Evolutionary conservation across 2,888 invertebrate genomes (phyloP), one percentile per base, ranked within the genome.

Genomic region (Trissonchulus latispiculum): DNA sequence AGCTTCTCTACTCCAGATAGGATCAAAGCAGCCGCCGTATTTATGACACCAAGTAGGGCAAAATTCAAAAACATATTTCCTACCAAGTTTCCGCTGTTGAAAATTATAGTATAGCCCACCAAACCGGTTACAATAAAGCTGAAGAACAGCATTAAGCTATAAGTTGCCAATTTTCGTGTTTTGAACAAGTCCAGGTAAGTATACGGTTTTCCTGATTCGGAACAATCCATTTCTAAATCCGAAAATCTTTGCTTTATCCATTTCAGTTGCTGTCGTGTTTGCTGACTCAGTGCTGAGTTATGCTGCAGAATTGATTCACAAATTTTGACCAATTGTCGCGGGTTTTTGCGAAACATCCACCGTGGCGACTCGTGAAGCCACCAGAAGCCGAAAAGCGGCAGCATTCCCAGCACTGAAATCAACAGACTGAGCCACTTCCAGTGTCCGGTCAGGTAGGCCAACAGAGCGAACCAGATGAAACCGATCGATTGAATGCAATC

Each of bases 31-130:
- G 72, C 18, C n/a, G 61, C 28, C 1, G 61, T 28, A 48, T 72
- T 72, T 1, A 62, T 29, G 1, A 18, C 15, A n/a, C 66, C 72
- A 23, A 72, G 66, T 3, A 67, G 36, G 3, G 72, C 3, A 48
- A 72, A 68, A 32, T 72, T 72, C 8, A 69, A 8, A 36, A 29
- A 72, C 29, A 66, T 8, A 48, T 67, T 68, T 35, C 72, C 72
- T 15, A 68, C 36, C 3, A 72, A 36, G 33, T 72, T 72, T 2
- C 69, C 31, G 18, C 36, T 35, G 61, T 72, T 72, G 72, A 72
- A 72, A n/a, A 72, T 48, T 35, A 72, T 1, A 2, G 48, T 32
- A 28, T 72, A 72, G 68, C 72, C 72, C 3, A 37, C 3, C 3
- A n/a, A 8, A 31, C 72, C 72, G 32, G 68, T 69, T 1, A 68